These are phyloP conservation scores for Drosophila orena DNA, from an alignment of 1,140 invertebrate species.

Conservation along the genomic window DNA sequence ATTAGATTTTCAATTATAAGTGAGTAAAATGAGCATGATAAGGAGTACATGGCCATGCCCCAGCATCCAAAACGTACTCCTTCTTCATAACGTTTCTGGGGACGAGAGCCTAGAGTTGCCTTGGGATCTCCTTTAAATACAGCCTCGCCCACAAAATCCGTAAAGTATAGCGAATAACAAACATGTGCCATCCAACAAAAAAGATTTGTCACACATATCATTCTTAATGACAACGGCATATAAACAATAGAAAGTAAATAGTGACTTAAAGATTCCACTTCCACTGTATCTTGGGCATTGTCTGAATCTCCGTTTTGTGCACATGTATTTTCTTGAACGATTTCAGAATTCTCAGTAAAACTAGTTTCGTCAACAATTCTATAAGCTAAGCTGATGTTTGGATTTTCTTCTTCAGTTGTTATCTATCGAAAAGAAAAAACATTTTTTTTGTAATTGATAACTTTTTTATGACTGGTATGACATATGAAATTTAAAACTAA, in stretches of 20 bases:
- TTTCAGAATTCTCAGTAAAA: constrained; percentile 44
- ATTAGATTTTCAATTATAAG: constrained; percentile 95
- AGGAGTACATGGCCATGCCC: constrained; percentile 98
- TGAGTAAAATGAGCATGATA: constrained; percentile 97
- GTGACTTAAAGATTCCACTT: constrained; percentile 87
- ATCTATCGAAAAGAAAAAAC: background rate
- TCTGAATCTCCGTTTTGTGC: constrained; percentile 1
- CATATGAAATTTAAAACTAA: too few relatives aligned
- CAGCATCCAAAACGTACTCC: constrained; percentile 97
- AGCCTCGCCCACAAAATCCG: constrained; percentile 98
- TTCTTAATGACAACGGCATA: constrained; percentile 94
- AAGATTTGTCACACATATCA: constrained; percentile 96
- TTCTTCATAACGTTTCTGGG: constrained; percentile 91
- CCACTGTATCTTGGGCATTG: constrained; percentile 25
- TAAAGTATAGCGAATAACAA: constrained; percentile 98
- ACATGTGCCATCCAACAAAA: constrained; percentile 99
- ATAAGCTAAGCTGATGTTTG: background rate
- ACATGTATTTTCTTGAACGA: background rate
- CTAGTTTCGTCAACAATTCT: constrained; percentile 49
- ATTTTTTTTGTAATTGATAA: too few relatives aligned
- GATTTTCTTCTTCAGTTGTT: background rate
- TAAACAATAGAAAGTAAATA: constrained; percentile 95
- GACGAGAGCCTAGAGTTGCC: constrained; percentile 88
- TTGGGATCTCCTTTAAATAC: constrained; percentile 97
- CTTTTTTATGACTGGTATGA: too few relatives aligned